Evolutionary conservation across 2,888 invertebrate species (phyloP).

Genomic region (Hypomecis atomaria): DNA sequence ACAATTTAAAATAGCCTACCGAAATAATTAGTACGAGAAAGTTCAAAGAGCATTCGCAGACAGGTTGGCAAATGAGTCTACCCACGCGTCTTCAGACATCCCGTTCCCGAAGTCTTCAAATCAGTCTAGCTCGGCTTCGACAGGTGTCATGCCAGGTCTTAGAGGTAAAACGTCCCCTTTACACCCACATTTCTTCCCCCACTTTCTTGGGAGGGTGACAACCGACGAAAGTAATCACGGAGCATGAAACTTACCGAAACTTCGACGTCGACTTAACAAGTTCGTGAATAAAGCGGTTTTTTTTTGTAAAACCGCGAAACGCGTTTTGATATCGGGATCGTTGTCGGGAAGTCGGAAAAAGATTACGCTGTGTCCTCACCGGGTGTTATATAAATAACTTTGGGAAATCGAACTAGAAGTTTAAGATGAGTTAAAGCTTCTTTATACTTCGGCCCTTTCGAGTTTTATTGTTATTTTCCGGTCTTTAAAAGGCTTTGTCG

Average conservation of each 20-base stretch:
- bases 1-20: slow-evolving; percentile 2
- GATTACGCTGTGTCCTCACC: slow-evolving; percentile 40
- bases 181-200: slow-evolving; percentile 25
- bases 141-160: slow-evolving; percentile 69
- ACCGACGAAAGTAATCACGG: slow-evolving; percentile 70
- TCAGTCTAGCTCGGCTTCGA: slow-evolving; percentile 66
- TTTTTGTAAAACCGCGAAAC: slow-evolving; percentile 42
- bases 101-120: slow-evolving; percentile 50
- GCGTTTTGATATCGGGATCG: slow-evolving; percentile 44
- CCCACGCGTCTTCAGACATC: slow-evolving; percentile 25
- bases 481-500: slow-evolving; percentile 4
- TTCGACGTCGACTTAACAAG: slow-evolving; percentile 52
- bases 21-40: slow-evolving; percentile 26
- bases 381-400: slow-evolving; percentile 36
- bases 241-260: slow-evolving; percentile 64
- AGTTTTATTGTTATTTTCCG: slow-evolving; percentile 19
- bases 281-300: slow-evolving; percentile 46
- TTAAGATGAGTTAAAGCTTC: slow-evolving; percentile 13
- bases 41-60: slow-evolving; percentile 32
- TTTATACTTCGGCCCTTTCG: slow-evolving; percentile 7
- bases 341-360: slow-evolving; percentile 36
- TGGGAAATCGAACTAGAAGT: slow-evolving; percentile 23
- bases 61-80: slow-evolving; percentile 32
- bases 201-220: slow-evolving; percentile 50
- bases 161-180: slow-evolving; percentile 33